phyloP scores from a whole-genome alignment of 2,888 invertebrate species.

The Ophion costatus region DNA sequence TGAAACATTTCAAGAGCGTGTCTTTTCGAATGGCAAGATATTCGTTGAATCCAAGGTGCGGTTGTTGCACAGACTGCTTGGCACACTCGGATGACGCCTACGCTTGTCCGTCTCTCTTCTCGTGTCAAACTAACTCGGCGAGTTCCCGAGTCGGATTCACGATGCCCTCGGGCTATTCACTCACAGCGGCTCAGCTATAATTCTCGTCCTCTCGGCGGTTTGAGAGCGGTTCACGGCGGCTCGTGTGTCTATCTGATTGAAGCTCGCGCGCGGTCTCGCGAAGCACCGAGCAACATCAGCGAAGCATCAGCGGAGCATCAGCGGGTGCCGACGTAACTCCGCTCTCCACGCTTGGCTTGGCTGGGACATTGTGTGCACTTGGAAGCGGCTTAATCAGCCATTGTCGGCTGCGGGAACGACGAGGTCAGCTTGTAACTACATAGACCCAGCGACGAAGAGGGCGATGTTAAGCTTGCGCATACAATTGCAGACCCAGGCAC shows the following conservation, averaged over 20 bases:
- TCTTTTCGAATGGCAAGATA: not conserved
- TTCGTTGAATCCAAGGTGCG: slow-evolving; percentile 69
- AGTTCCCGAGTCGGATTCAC: slow-evolving; percentile 38
- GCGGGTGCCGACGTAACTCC: slow-evolving; percentile 49
- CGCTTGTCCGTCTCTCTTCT: slow-evolving; percentile 20
- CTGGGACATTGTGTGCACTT: slow-evolving; percentile 76
- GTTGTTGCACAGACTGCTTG: slow-evolving; percentile 67
- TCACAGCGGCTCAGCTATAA: slow-evolving; percentile 34
- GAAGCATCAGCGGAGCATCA: slow-evolving; percentile 54
- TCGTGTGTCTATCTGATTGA: slow-evolving; percentile 75
- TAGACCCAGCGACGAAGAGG: slow-evolving; percentile 16
- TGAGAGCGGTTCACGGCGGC: slow-evolving; percentile 57
- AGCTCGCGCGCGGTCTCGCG: slow-evolving; percentile 63
- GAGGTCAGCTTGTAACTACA: slow-evolving; percentile 58
- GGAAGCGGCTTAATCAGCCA: slow-evolving; percentile 81
- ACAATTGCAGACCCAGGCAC: slow-evolving; percentile 2
- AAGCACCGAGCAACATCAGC: slow-evolving; percentile 65
- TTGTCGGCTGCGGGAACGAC: slow-evolving; percentile 71
- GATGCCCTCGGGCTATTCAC: slow-evolving; percentile 9
- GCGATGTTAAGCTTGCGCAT: slow-evolving; percentile 38
- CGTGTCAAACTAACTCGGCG: slow-evolving; percentile 35
- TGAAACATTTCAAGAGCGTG: not conserved
- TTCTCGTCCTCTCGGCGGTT: slow-evolving; percentile 48
- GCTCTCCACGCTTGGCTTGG: slow-evolving; percentile 55
- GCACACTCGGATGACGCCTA: slow-evolving; percentile 50